Conservation (phyloP, 2,888 invertebrate genomes). For the Megastigmus dorsalis region DNA sequence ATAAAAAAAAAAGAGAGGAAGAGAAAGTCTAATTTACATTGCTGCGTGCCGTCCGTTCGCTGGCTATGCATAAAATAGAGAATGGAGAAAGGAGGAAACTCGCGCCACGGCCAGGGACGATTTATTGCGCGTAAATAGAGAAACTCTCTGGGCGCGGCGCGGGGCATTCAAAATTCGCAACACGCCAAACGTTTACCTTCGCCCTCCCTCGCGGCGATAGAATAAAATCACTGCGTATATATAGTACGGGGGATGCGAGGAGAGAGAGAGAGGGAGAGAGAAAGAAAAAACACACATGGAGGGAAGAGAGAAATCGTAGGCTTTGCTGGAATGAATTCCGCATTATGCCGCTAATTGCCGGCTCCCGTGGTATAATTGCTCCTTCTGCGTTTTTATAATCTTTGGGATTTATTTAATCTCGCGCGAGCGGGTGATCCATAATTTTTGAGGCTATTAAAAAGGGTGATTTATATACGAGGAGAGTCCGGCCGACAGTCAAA, state of each 20-base stretch:
- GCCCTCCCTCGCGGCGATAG: not conserved
- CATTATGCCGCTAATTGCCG: constrained; percentile 16
- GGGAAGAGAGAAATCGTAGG: not conserved
- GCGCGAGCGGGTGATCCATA: not conserved
- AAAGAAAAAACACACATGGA: not conserved
- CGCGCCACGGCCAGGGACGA: not conserved
- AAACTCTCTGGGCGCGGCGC: constrained; percentile 28
- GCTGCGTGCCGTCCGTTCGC: not conserved
- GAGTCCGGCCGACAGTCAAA: too few relatives aligned
- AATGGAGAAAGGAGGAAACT: not conserved
- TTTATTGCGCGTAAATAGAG: constrained; percentile 47
- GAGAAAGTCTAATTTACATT: constrained; percentile 34
- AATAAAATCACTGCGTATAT: constrained; percentile 28
- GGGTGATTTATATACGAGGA: too few relatives aligned
- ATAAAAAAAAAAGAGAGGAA: not conserved
- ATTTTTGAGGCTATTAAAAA: constrained; percentile 8
- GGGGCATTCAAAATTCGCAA: constrained; percentile 34
- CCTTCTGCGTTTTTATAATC: not conserved
- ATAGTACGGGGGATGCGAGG: not conserved
- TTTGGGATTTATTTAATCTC: not conserved
- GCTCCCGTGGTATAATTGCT: not conserved
- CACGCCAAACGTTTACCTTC: constrained; percentile 1
- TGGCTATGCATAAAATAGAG: constrained; percentile 4
- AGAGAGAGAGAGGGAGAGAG: not conserved
- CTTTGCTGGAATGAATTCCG: constrained; percentile 7